These are phyloP conservation scores for Scopus umbretta DNA, from an alignment of 2,113 vertebrate genomes.

Conservation along the genomic window DNA sequence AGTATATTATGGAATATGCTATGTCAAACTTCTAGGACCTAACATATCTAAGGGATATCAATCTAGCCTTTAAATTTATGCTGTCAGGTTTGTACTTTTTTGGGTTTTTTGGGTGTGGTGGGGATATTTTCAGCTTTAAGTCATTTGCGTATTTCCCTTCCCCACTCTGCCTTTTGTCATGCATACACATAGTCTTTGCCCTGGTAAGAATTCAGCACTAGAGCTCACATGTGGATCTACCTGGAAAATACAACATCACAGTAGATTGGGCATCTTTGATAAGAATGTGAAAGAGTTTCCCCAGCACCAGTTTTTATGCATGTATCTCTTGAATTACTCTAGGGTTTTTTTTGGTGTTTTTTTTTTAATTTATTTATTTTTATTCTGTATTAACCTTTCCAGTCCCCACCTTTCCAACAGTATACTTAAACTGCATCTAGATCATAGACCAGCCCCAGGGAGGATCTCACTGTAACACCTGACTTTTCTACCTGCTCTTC, in stretches of 20 bases:
- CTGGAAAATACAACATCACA: background rate
- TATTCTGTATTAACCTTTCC: background rate
- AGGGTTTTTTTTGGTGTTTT: too few relatives aligned
- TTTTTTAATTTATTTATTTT: background rate
- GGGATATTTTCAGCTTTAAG: background rate
- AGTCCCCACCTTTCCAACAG: background rate
- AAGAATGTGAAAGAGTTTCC: background rate
- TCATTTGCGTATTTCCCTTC: accelerated
- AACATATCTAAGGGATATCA: background rate
- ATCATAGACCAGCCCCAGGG: background rate
- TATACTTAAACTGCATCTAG: background rate
- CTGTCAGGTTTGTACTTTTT: background rate
- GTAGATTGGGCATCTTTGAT: background rate
- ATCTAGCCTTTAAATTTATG: background rate
- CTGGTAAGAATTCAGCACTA: background rate
- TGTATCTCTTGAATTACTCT: background rate
- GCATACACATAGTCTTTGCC: accelerated
- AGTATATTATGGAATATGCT: too few relatives aligned
- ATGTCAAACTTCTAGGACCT: background rate
- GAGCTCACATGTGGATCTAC: background rate
- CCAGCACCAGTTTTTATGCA: background rate
- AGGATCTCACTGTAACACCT: background rate
- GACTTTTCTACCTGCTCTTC: background rate
- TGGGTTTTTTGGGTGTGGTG: background rate
- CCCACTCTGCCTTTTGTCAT: background rate